Conservation (phyloP, 2,888 invertebrate species). For the Apantesis nais region DNA sequence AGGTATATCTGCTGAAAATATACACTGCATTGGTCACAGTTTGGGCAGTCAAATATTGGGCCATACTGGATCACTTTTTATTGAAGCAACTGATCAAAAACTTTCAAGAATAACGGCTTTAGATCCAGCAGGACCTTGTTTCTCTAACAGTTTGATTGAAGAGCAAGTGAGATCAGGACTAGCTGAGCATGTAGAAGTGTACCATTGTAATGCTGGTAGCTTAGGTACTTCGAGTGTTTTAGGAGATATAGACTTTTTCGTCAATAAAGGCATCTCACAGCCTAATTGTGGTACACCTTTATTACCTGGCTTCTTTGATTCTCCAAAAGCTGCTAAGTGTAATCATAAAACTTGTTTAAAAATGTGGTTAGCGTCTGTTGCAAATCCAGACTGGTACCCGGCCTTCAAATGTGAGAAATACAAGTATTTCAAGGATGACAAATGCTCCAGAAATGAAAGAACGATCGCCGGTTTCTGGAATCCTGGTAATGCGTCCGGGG, state of each 20-base stretch:
- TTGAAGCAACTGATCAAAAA: constrained; percentile 60
- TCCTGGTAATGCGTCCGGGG: constrained; percentile 71
- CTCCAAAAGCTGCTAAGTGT: constrained; percentile 73
- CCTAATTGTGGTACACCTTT: constrained; percentile 80
- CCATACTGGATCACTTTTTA: constrained; percentile 66
- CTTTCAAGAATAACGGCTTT: constrained; percentile 71
- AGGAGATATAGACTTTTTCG: constrained; percentile 86
- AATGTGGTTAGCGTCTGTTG: constrained; percentile 70
- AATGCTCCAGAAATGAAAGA: constrained; percentile 59
- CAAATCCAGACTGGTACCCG: constrained; percentile 61
- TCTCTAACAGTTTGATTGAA: constrained; percentile 67
- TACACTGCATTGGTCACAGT: constrained; percentile 78
- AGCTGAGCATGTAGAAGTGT: constrained; percentile 86
- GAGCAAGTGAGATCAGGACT: constrained; percentile 83
- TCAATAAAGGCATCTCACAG: constrained; percentile 85
- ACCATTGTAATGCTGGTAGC: constrained; percentile 86
- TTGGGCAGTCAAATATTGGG: constrained; percentile 76
- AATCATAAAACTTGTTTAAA: constrained; percentile 73
- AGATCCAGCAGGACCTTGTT: constrained; percentile 81
- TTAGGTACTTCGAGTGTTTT: constrained; percentile 79
- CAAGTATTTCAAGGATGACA: constrained; percentile 61
- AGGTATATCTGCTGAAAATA: constrained; percentile 65
- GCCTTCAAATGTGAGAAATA: constrained; percentile 73
- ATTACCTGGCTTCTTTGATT: constrained; percentile 70
- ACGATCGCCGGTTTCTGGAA: constrained; percentile 75